A percentile compares a stretch with the other conserved stretches of the same genome.
Conservation (phyloP, 2,888 invertebrate species). For the Eilema depressum region DNA sequence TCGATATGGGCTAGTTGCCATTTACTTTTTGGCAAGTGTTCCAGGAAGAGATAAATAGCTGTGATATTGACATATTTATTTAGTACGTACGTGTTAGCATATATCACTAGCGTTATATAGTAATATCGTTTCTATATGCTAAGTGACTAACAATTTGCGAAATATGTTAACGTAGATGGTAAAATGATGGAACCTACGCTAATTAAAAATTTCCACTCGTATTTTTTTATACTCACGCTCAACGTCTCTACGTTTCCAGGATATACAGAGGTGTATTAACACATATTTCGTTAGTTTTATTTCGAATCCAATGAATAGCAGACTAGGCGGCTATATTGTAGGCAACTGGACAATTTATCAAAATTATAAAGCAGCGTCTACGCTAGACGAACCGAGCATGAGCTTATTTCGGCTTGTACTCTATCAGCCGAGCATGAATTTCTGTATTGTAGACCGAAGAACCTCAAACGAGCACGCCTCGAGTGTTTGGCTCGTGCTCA, state of each 20-base stretch:
- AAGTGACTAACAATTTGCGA: constrained; percentile 4
- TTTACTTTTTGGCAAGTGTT: constrained; percentile 18
- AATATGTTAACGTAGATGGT: neutral
- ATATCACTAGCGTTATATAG: neutral
- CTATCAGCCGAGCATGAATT: no score
- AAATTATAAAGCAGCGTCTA: no score
- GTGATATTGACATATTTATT: constrained; percentile 3
- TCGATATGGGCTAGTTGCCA: neutral
- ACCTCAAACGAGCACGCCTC: no score
- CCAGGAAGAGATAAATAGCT: neutral
- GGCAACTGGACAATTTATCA: no score
- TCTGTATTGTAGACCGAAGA: no score
- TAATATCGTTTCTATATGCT: constrained; percentile 6
- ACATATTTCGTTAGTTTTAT: no score
- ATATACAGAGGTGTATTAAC: neutral
- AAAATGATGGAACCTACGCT: neutral
- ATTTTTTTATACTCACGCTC: neutral
- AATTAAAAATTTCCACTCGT: constrained; percentile 5
- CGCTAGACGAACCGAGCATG: no score
- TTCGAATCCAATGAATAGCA: no score
- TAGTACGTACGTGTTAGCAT: constrained; percentile 1
- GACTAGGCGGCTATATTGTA: no score
- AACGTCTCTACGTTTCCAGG: no score
- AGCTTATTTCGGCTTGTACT: no score
- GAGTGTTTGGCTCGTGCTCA: no score